Conservation (phyloP, 2,113 vertebrate genomes). For the Anolis carolinensis region DNA sequence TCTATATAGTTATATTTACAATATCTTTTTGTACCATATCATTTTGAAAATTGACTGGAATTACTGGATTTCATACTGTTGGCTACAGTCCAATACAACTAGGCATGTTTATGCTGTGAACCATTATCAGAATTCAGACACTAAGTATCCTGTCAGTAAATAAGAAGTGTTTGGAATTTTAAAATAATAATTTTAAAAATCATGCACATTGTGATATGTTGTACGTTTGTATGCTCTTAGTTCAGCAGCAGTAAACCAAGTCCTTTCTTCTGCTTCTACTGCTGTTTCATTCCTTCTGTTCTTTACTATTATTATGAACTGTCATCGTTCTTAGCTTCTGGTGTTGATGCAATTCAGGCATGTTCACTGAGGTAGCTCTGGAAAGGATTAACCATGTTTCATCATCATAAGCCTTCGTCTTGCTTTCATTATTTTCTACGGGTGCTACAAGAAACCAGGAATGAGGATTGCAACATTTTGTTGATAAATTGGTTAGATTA, state of each 20-base stretch:
- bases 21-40: neutral
- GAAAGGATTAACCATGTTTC: neutral
- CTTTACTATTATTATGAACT: neutral
- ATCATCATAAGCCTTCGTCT: neutral
- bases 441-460: too few relatives aligned
- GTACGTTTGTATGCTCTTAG: neutral
- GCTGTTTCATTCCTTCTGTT: neutral
- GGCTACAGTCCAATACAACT: neutral
- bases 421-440: too few relatives aligned
- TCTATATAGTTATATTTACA: neutral
- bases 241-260: neutral
- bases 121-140: neutral
- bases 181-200: neutral
- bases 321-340: neutral
- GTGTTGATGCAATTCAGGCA: neutral
- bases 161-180: too few relatives aligned
- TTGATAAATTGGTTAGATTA: too few relatives aligned
- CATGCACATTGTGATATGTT: neutral
- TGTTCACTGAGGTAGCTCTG: neutral
- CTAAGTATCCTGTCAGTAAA: neutral
- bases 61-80: neutral
- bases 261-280: neutral
- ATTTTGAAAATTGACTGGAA: neutral
- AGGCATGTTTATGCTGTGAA: neutral
- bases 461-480: neutral